Conservation (phyloP, 1,140 invertebrate species). For the Caenorhabditis tropicalis region DNA sequence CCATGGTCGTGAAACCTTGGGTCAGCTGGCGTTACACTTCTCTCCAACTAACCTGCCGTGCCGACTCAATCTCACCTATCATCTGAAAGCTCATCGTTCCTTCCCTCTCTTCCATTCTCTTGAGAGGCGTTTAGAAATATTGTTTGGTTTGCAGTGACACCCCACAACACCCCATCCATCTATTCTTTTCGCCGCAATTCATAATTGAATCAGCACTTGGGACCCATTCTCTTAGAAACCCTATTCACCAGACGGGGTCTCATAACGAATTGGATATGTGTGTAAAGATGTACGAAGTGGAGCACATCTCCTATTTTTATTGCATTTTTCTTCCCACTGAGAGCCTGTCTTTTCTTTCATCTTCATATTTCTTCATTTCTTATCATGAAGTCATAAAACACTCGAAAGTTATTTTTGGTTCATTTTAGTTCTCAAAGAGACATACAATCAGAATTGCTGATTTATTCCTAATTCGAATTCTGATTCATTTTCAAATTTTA, state of each 20-base stretch:
- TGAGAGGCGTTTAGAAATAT: not conserved
- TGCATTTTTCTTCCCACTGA: not conserved
- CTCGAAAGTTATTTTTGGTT: too few species aligned
- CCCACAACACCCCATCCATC: not conserved
- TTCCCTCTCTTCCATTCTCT: too few species aligned
- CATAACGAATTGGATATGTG: conserved; percentile 21
- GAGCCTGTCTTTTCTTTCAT: not conserved
- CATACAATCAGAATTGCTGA: too few species aligned
- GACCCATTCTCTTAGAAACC: conserved; percentile 13
- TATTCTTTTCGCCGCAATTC: not conserved
- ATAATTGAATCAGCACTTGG: conserved; percentile 35
- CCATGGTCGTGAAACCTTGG: conserved; percentile 33
- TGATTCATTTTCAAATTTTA: too few species aligned
- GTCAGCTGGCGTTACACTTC: conserved; percentile 35
- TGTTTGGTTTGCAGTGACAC: conserved; percentile 31
- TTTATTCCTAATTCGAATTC: too few species aligned
- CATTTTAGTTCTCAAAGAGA: too few species aligned
- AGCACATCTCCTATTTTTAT: conserved; percentile 24
- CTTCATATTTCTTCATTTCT: not conserved
- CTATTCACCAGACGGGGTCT: conserved; percentile 37
- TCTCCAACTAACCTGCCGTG: not conserved
- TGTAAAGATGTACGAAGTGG: not conserved
- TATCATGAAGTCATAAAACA: not conserved
- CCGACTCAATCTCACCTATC: not conserved
- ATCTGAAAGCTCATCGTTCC: conserved; percentile 11